Base-by-base conservation (phyloP, 2,797 vertebrate species). In the Gadopsis bispinosus region DNA sequence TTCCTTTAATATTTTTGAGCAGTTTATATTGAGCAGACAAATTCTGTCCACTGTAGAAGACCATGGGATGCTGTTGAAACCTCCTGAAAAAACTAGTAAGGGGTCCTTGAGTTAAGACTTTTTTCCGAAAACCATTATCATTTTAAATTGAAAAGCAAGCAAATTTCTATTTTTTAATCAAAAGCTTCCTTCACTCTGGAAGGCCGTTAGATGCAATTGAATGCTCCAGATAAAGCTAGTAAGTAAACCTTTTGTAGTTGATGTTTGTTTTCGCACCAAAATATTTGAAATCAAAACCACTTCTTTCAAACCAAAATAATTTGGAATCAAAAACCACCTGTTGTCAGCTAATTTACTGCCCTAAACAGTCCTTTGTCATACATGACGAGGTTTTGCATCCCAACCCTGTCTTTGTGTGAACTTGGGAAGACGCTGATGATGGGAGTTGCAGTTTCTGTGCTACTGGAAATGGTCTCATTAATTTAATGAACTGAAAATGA, bases 401-500 rank as follows among this genome's bases (percentile, higher is more conserved):
- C 19, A 14, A 9, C 16, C 22, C 17, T 16, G 0, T 43, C 35
- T 5, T 19, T 37, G 17, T 54, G 51, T n/a, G 63, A 50, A 35
- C 35, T 39, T 29, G 16, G n/a, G 5, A 6, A 6, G 14, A 47
- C 16, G 55, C 9, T 29, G 26, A 60, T 0, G 51, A 39, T 39
- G 29, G 56, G 37, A 29, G 22, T 2, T 14, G 22, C 48, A 19
- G 0, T 63, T 60, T 13, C 47, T 26, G 11, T 60, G 59, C 45
- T 51, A 7, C 45, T 29, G 3, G 11, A 58, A 50, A 51, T 67
- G 35, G 20, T 31, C 37, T 62, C 60, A 65, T 74, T 51, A 2
- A 59, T 79, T 71, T 56, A 33, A 55, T 22, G n/a, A 37, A 48
- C 61, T 22, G 17, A 54, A 53, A 59, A 47, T 47, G 3, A 83